Evolutionary conservation across 2,797 vertebrate species (phyloP).

Genomic region (Lagorchestes hirsutus): DNA sequence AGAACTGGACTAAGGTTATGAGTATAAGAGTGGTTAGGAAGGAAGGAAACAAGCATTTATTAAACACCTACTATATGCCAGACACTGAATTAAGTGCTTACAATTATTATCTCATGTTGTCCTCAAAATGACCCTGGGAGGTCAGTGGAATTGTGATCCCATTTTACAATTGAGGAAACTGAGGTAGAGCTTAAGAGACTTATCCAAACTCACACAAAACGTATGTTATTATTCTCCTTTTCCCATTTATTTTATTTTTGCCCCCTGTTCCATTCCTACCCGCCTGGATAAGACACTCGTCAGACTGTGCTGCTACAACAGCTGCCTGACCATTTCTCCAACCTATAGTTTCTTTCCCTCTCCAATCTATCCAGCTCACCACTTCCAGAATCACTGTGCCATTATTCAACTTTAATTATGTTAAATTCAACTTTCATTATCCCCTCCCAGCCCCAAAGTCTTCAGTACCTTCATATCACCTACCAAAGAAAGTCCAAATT

Average conservation of each 20-base stretch:
- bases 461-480: neutral
- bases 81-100: neutral
- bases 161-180: neutral
- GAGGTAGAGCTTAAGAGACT: neutral
- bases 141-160: neutral
- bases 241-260: neutral
- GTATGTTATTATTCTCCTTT: neutral
- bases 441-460: neutral
- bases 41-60: neutral
- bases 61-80: neutral
- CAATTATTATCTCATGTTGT: neutral
- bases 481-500: neutral
- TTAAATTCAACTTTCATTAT: neutral
- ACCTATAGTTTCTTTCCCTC: neutral
- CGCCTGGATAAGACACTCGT: neutral
- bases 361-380: neutral
- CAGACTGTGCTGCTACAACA: neutral
- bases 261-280: neutral
- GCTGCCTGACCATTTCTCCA: neutral
- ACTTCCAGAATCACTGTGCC: neutral
- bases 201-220: neutral
- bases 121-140: neutral
- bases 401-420: neutral
- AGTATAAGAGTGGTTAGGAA: neutral
- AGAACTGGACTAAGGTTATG: neutral